Evolutionary conservation across 2,888 invertebrate species (phyloP), one percentile per base, ranked within the genome.

Genomic region (Spodoptera littoralis): DNA sequence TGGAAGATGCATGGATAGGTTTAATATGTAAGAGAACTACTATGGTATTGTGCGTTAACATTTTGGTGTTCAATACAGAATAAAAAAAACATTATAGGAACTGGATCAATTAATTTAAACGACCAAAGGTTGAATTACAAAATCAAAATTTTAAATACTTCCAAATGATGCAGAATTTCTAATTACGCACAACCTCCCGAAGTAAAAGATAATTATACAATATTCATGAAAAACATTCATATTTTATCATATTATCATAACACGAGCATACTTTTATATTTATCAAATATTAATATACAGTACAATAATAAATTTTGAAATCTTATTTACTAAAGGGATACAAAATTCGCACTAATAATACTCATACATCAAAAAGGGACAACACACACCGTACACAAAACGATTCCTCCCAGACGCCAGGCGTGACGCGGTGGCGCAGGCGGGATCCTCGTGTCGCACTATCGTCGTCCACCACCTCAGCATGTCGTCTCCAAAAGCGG

Each of bases 341-440:
- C 89, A 93, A 93, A 93, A 92, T 91, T 92, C 92, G 88, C 89
- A 88, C 91, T 93, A 93, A 89, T 92, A 93, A 93, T 93, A 93
- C 92, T 93, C 92, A 81, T 88, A 88, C 87, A 85, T 82, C 82
- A 81, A 87, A 79, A 84, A 74, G 79, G 79, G 79, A 77, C 76
- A 79, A 79, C 83, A 77, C 83, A 79, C 81, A 84, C 70, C 81
- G 76, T 77, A 81, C 80, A 83, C 75, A 72, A 74, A 72, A 70
- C 79, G 76, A 74, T 68, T 67, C 59, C 70, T 65, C 53, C 58
- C 53, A 57, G 51, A 48, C 70, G 61, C 56, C 53, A 41, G 64
- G 58, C 54, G 59, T 50, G 42, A 48, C 49, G 18, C 52, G 49
- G 45, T 45, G 50, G 50, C 44, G 54, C 47, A 22, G 42, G 27